phyloP scores from a whole-genome alignment of 1,140 invertebrate species.

The Heliconius himera region DNA sequence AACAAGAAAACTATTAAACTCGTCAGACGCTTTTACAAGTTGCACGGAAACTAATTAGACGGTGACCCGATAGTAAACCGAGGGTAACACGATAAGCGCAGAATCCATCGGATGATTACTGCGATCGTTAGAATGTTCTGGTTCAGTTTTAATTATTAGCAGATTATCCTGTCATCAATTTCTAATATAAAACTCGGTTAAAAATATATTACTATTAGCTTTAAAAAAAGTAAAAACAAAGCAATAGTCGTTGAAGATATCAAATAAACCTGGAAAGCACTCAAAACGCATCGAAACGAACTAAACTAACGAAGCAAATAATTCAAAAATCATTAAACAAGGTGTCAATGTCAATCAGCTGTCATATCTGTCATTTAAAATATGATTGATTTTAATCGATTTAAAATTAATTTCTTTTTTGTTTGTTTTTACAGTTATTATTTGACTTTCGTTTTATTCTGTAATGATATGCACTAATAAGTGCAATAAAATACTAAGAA shows the following conservation, averaged over 20 bases:
- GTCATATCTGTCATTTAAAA: too few relatives aligned
- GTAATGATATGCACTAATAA: too few relatives aligned
- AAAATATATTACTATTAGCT: not conserved
- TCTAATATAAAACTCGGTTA: not conserved
- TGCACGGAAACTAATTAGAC: constrained; percentile 13
- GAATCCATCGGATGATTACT: constrained; percentile 19
- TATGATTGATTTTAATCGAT: too few relatives aligned
- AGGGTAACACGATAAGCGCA: constrained; percentile 22
- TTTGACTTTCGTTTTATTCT: too few relatives aligned
- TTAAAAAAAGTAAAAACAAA: not conserved
- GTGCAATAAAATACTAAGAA: too few relatives aligned
- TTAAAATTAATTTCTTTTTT: too few relatives aligned
- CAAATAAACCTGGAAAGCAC: too few relatives aligned
- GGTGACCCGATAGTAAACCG: constrained; percentile 20
- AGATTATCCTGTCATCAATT: not conserved
- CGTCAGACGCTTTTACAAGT: constrained; percentile 19
- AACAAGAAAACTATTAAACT: constrained; percentile 25
- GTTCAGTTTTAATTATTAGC: not conserved
- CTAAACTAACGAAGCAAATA: too few relatives aligned
- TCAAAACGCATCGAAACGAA: too few relatives aligned
- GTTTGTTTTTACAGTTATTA: too few relatives aligned
- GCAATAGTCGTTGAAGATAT: not conserved
- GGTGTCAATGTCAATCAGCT: too few relatives aligned
- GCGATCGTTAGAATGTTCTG: constrained; percentile 2
- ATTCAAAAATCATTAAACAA: too few relatives aligned